These are phyloP conservation scores for Ylistrum balloti DNA, from an alignment of 1,140 invertebrate genomes.

Conservation along the genomic window DNA sequence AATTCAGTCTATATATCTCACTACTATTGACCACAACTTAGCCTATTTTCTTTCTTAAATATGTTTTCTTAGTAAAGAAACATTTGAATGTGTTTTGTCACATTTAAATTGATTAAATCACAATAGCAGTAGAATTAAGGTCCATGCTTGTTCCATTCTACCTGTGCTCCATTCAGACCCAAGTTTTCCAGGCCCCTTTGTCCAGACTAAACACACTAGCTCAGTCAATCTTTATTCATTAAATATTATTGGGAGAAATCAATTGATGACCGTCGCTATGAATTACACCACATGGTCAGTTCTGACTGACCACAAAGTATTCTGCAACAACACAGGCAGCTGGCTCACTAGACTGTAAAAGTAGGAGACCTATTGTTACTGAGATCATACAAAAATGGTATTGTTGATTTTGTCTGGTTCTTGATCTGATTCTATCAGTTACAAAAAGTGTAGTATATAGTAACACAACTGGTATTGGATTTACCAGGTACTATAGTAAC, in stretches of 20 bases:
- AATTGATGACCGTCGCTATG: not conserved
- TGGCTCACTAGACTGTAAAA: not conserved
- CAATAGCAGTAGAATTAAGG: not conserved
- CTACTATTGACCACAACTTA: conserved; percentile 26
- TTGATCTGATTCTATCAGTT: no score
- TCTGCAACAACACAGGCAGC: not conserved
- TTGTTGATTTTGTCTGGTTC: no score
- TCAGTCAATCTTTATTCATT: conserved; percentile 35
- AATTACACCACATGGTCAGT: conserved; percentile 8
- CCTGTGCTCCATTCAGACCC: not conserved
- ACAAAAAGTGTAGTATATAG: no score
- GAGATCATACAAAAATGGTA: no score
- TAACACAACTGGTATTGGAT: no score
- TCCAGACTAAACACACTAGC: conserved; percentile 16
- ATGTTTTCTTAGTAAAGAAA: conserved; percentile 36
- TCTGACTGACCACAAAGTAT: conserved; percentile 15
- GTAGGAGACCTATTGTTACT: not conserved
- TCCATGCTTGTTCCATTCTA: not conserved
- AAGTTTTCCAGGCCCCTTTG: not conserved
- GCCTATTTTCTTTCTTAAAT: conserved; percentile 19
- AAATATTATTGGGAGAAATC: conserved; percentile 34
- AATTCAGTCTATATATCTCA: not conserved
- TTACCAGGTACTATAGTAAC: no score
- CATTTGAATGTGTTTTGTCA: conserved; percentile 35
- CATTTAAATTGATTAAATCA: conserved; percentile 24